These are phyloP conservation scores for Channallabes apus DNA, from an alignment of 2,797 vertebrate species.

Conservation along the genomic window DNA sequence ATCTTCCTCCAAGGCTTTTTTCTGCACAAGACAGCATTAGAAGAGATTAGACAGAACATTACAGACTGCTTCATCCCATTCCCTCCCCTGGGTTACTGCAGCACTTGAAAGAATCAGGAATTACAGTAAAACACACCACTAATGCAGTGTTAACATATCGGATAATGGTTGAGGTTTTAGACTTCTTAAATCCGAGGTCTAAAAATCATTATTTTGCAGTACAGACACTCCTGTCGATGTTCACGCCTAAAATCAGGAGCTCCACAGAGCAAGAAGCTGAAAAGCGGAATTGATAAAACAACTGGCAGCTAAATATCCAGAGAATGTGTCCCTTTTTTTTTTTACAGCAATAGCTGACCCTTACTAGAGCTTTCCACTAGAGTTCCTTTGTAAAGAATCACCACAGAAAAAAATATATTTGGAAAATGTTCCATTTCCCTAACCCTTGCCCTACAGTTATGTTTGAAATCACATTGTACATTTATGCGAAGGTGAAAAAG, in stretches of 20 bases:
- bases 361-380: neutral
- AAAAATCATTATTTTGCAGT: slow-evolving; percentile 20
- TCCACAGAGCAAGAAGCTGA: neutral
- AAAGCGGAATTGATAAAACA: neutral
- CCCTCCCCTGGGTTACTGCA: slow-evolving; percentile 49
- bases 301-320: slow-evolving; percentile 7
- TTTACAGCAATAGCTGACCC: neutral
- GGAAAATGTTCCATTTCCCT: neutral
- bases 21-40: slow-evolving; percentile 22
- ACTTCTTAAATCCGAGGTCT: neutral
- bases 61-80: slow-evolving; percentile 53
- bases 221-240: neutral
- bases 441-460: neutral
- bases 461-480: neutral
- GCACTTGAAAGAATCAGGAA: slow-evolving; percentile 53
- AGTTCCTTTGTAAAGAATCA: neutral
- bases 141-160: slow-evolving; percentile 43
- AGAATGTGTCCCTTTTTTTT: neutral
- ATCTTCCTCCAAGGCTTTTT: neutral
- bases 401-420: neutral
- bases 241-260: neutral
- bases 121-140: slow-evolving; percentile 49
- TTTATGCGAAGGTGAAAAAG: no score
- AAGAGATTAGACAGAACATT: slow-evolving; percentile 36
- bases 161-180: slow-evolving; percentile 34